Conservation (phyloP, 2,113 vertebrate genomes). For the Prionailurus viverrinus region DNA sequence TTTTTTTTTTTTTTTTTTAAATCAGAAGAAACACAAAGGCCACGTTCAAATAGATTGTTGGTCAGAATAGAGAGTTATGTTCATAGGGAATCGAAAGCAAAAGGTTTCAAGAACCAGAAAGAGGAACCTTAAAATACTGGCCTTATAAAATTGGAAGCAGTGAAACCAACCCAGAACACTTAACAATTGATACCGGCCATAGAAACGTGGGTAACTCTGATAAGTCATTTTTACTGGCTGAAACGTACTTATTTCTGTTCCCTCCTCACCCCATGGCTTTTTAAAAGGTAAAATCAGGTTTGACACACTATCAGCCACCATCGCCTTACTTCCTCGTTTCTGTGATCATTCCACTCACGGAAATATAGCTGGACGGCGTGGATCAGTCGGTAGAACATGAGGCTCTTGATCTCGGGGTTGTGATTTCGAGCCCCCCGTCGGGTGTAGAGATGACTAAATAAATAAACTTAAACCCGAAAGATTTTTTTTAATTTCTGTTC, state of each 20-base stretch:
- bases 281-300: not conserved
- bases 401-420: not conserved
- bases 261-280: not conserved
- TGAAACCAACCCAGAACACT: not conserved
- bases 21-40: not conserved
- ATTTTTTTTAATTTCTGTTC: not conserved
- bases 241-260: not conserved
- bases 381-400: not conserved
- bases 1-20: not conserved
- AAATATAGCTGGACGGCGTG: not conserved
- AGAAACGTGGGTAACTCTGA: not conserved
- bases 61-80: constrained; percentile 11
- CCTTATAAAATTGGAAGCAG: not conserved
- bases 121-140: not conserved
- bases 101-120: constrained; percentile 17
- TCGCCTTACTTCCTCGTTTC: not conserved
- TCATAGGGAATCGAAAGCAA: constrained; percentile 51
- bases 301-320: not conserved
- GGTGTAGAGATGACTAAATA: not conserved
- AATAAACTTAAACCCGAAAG: not conserved
- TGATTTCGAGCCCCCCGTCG: not conserved
- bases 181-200: not conserved
- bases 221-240: constrained; percentile 48
- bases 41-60: constrained; percentile 12
- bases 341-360: not conserved